These are phyloP conservation scores for Actinemys pallida DNA, from an alignment of 2,113 vertebrate species.

Conservation along the genomic window DNA sequence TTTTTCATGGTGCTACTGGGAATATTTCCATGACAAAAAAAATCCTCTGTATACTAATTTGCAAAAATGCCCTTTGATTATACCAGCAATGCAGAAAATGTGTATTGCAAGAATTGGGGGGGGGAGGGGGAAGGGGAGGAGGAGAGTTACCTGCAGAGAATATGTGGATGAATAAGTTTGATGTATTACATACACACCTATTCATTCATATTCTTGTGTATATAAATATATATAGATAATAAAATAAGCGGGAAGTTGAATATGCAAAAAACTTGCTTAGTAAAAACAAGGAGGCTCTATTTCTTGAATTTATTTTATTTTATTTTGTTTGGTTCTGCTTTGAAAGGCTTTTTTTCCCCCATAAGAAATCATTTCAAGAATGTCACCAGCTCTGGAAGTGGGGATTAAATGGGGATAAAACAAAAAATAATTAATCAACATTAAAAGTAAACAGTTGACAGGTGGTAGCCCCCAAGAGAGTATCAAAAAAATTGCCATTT, in stretches of 20 bases:
- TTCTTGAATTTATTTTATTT: neutral
- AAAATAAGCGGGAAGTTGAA: neutral
- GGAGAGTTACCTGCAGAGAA: neutral
- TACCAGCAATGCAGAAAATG: neutral
- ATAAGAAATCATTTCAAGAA: neutral
- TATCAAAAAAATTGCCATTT: neutral
- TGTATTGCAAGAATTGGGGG: neutral
- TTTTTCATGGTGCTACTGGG: neutral
- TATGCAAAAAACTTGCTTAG: neutral
- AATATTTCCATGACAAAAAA: conserved; percentile 29
- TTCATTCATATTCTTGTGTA: neutral
- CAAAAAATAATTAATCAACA: neutral
- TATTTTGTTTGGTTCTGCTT: neutral
- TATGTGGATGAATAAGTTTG: neutral
- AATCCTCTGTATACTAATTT: neutral
- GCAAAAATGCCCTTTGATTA: conserved; percentile 22
- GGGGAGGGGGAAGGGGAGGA: neutral
- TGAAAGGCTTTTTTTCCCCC: neutral
- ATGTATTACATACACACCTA: neutral
- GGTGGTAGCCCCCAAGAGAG: neutral
- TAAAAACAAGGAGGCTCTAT: neutral
- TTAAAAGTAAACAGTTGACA: neutral
- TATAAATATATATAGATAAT: neutral
- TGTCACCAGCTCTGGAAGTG: neutral
- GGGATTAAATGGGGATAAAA: neutral